phyloP scores from a whole-genome alignment of 2,888 invertebrate genomes.

The Tholera decimalis region DNA sequence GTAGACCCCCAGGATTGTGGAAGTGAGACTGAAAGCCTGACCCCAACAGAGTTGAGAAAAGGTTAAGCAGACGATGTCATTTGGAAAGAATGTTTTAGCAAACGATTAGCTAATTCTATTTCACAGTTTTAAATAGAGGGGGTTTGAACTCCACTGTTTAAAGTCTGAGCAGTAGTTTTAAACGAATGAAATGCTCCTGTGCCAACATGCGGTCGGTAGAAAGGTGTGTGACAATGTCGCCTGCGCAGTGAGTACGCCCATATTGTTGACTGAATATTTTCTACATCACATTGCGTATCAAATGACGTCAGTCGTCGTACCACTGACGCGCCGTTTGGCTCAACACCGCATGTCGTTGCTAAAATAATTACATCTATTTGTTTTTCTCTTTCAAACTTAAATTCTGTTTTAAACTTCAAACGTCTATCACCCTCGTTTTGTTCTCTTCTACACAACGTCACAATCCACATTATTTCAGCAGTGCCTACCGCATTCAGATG shows the following conservation, averaged over 20 bases:
- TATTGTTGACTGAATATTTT: conserved; percentile 60
- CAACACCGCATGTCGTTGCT: conserved; percentile 53
- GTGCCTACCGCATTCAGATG: conserved; percentile 27
- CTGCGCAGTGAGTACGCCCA: conserved; percentile 61
- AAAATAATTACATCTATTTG: conserved; percentile 60
- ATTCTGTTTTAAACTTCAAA: conserved; percentile 46
- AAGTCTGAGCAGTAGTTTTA: conserved; percentile 16
- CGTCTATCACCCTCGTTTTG: conserved; percentile 35
- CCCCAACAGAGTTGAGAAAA: too few species aligned
- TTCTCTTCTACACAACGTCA: conserved; percentile 32
- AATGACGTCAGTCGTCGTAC: conserved; percentile 60
- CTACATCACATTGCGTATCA: conserved; percentile 61
- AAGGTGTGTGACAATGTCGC: conserved; percentile 60
- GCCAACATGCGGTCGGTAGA: conserved; percentile 52
- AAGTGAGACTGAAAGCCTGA: too few species aligned
- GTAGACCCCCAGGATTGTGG: too few species aligned
- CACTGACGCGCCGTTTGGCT: conserved; percentile 61
- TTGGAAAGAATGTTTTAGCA: too few species aligned
- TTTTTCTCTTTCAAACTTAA: conserved; percentile 54
- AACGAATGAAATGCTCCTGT: conserved; percentile 35
- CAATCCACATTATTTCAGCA: conserved; percentile 36
- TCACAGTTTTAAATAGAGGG: neutral
- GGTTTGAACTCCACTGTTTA: conserved; percentile 10
- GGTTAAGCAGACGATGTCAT: too few species aligned
- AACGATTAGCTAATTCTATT: neutral